Evolutionary conservation across 2,888 invertebrate species (phyloP).

Genomic region (Torymus tubicola): DNA sequence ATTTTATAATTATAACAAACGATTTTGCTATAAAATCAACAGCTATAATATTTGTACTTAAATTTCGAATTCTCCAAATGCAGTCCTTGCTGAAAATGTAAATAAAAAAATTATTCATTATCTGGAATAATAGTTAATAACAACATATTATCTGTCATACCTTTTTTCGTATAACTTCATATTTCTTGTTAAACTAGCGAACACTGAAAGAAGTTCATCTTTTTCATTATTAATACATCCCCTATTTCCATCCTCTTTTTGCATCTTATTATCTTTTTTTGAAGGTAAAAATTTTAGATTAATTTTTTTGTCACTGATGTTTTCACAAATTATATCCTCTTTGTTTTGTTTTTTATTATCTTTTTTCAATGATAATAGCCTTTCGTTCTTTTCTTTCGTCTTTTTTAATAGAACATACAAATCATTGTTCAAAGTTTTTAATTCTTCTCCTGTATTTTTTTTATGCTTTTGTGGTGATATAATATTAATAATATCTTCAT

Average conservation of each 20-base stretch:
- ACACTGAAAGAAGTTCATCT: slow-evolving; percentile 33
- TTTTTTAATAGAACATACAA: neutral
- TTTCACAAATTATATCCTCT: neutral
- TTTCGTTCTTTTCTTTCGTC: slow-evolving; percentile 1
- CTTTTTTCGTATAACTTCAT: slow-evolving; percentile 36
- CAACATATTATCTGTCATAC: slow-evolving; percentile 21
- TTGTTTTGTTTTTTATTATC: neutral
- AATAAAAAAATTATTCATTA: slow-evolving; percentile 17
- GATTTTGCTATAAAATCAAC: slow-evolving; percentile 67
- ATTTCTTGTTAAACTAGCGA: slow-evolving; percentile 30
- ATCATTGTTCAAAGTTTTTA: neutral
- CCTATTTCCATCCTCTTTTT: neutral
- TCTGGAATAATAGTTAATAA: slow-evolving; percentile 4
- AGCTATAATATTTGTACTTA: slow-evolving; percentile 61
- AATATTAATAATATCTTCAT: too few relatives aligned
- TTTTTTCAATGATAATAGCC: neutral
- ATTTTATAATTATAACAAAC: slow-evolving; percentile 62
- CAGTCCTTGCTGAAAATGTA: slow-evolving; percentile 64
- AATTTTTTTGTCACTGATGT: neutral
- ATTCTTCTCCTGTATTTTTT: slow-evolving; percentile 2
- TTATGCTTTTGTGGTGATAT: neutral
- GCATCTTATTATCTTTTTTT: neutral
- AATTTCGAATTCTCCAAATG: slow-evolving; percentile 65
- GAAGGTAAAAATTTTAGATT: neutral
- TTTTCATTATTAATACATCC: neutral